Percentiles rank a stretch among this genome's conserved stretches.
These are phyloP conservation scores for Oreochromis niloticus DNA, from an alignment of 2,113 vertebrate genomes.

Conservation along the genomic window DNA sequence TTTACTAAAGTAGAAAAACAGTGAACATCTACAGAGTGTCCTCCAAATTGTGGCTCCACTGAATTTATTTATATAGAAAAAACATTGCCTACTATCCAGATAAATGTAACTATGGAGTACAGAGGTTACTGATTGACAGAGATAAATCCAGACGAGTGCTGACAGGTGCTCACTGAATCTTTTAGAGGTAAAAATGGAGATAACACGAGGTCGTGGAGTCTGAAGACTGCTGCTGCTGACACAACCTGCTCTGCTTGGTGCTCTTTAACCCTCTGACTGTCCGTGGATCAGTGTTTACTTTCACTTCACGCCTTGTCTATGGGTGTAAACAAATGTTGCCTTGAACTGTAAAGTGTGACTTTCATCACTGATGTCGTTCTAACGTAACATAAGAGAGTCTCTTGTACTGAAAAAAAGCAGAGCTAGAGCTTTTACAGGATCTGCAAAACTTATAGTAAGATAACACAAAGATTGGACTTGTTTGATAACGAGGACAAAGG, in stretches of 20 bases:
- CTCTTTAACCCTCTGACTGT: not conserved
- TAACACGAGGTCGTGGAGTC: not conserved
- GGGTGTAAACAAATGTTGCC: not conserved
- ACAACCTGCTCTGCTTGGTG: not conserved
- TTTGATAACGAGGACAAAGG: not conserved
- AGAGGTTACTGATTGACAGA: slow-evolving; percentile 1
- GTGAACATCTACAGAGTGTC: not conserved
- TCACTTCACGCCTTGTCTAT: not conserved
- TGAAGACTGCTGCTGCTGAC: not conserved
- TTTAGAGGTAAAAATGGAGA: not conserved
- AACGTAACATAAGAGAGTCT: not conserved
- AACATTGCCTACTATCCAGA: not conserved
- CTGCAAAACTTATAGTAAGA: not conserved
- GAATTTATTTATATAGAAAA: not conserved
- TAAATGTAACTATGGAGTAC: not conserved
- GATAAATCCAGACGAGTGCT: not conserved
- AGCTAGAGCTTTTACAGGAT: not conserved
- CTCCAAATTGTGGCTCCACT: not conserved
- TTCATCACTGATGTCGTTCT: not conserved
- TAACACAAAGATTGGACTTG: not conserved
- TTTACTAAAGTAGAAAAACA: not conserved
- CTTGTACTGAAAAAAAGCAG: not conserved
- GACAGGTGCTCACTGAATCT: not conserved
- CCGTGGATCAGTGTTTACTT: not conserved
- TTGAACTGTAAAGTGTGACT: not conserved